Percentiles rank a stretch among this genome's conserved stretches.
Evolutionary conservation across 2,113 vertebrate genomes (phyloP).

Genomic region (Chunga burmeisteri): DNA sequence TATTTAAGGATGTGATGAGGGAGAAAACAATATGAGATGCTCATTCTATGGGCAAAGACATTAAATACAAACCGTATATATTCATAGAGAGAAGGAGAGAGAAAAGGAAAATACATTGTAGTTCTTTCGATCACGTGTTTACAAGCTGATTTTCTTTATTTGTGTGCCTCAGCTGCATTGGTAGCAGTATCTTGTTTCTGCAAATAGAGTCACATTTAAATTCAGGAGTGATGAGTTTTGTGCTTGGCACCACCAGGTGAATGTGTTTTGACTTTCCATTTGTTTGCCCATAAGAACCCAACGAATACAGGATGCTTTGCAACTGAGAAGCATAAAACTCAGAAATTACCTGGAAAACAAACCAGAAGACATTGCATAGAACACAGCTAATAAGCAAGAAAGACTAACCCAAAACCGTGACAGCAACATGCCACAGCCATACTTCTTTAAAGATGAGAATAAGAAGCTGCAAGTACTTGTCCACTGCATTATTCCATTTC

Average conservation of each 20-base stretch:
- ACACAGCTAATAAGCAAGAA: not conserved
- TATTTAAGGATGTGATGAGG: not conserved
- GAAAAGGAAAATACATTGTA: not conserved
- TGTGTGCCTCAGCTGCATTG: not conserved
- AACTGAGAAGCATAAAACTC: not conserved
- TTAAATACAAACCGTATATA: not conserved
- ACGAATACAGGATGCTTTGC: not conserved
- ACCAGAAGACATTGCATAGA: not conserved
- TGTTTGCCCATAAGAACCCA: not conserved
- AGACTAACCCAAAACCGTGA: not conserved
- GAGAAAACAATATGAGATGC: not conserved
- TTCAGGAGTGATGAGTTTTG: not conserved
- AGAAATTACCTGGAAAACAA: not conserved
- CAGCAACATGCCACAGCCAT: rapidly evolving
- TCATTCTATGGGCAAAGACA: not conserved
- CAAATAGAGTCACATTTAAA: not conserved
- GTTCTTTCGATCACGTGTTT: not conserved
- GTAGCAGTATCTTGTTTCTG: not conserved
- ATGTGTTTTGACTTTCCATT: not conserved
- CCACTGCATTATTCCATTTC: not conserved
- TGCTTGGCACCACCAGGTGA: not conserved
- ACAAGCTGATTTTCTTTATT: not conserved
- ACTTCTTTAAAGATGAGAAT: not conserved
- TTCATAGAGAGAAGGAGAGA: not conserved
- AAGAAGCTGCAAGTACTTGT: not conserved